Percentiles rank a stretch among this genome's conserved stretches.
phyloP scores from a whole-genome alignment of 2,113 vertebrate genomes.

The Brachypodius melanocephalos region DNA sequence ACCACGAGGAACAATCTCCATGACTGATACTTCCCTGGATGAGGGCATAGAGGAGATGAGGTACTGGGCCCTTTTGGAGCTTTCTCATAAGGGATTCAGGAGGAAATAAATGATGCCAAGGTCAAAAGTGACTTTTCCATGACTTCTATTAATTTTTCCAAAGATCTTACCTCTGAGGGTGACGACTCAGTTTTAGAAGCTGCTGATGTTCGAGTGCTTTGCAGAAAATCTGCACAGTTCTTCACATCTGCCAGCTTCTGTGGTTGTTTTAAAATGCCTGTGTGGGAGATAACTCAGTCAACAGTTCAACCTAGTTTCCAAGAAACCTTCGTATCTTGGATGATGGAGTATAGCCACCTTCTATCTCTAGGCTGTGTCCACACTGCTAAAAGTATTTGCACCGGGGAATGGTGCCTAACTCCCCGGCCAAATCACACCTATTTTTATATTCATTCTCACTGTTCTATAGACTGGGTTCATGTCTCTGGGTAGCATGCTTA shows the following conservation, averaged over 20 bases:
- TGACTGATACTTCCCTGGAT: not conserved
- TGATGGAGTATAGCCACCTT: not conserved
- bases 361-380: not conserved
- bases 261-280: not conserved
- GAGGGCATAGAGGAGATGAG: fast-evolving
- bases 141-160: not conserved
- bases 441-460: not conserved
- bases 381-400: not conserved
- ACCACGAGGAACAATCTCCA: not conserved
- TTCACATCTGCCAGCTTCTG: not conserved
- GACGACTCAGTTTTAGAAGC: not conserved
- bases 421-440: fast-evolving
- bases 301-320: not conserved
- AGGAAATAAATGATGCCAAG: not conserved
- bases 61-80: not conserved
- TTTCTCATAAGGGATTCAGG: not conserved
- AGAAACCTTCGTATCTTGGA: not conserved
- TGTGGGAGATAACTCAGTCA: not conserved
- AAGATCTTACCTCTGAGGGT: not conserved
- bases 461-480: not conserved
- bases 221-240: not conserved
- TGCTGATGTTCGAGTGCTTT: not conserved
- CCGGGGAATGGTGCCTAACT: not conserved
- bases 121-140: not conserved
- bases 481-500: not conserved